These are phyloP conservation scores for Podocnemis expansa DNA, from an alignment of 2,113 vertebrate species.

Conservation along the genomic window DNA sequence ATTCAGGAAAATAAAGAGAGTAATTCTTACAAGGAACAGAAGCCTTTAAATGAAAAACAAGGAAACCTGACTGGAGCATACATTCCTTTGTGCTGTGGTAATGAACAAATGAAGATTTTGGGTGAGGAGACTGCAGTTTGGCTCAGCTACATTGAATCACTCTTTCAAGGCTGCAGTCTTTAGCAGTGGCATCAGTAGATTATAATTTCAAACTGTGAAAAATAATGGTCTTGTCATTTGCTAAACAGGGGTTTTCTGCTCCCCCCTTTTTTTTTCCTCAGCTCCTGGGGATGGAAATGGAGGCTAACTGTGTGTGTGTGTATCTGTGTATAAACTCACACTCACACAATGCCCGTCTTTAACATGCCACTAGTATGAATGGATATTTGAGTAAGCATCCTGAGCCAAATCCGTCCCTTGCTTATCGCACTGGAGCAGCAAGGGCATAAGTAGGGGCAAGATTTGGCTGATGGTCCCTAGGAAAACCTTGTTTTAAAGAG, in stretches of 20 bases:
- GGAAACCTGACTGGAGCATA: conserved; percentile 48
- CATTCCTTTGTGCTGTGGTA: conserved; percentile 60
- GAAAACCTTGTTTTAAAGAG: background rate
- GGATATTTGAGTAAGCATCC: background rate
- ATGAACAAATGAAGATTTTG: conserved; percentile 37
- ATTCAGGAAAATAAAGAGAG: conserved; percentile 72
- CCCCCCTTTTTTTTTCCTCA: conserved; percentile 69
- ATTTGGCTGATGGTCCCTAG: background rate
- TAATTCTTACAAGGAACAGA: conserved; percentile 70
- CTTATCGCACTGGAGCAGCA: background rate
- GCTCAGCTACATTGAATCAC: background rate
- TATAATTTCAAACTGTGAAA: conserved; percentile 73
- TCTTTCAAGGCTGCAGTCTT: conserved; percentile 48
- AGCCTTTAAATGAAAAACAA: conserved; percentile 70
- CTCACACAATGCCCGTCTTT: background rate
- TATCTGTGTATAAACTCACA: background rate
- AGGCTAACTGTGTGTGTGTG: conserved; percentile 31
- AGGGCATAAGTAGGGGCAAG: accelerated
- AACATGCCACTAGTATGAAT: background rate
- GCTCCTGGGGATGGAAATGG: conserved; percentile 75
- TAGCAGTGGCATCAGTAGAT: conserved; percentile 61
- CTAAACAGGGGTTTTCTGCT: conserved; percentile 59
- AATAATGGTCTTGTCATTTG: conserved; percentile 77
- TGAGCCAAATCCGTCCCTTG: background rate
- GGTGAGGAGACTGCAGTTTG: conserved; percentile 9